These are phyloP conservation scores for Maniola jurtina DNA, from an alignment of 1,140 invertebrate genomes.

Conservation along the genomic window DNA sequence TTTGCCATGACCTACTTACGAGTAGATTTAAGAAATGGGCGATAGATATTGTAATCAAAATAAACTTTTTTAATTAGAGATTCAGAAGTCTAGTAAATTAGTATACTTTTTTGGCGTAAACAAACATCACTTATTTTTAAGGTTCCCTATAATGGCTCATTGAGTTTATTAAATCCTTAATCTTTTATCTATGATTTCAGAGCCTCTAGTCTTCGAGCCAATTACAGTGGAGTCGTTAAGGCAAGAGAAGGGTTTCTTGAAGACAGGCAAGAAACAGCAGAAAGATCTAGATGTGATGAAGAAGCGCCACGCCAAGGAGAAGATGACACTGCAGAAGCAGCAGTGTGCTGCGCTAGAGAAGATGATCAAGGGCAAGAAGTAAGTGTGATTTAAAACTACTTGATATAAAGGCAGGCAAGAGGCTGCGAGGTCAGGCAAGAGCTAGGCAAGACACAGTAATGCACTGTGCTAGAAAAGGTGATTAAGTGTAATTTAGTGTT, in stretches of 20 bases:
- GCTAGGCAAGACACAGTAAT: not conserved
- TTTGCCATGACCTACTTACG: too few relatives aligned
- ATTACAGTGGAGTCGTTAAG: conserved; percentile 94
- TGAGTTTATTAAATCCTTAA: not conserved
- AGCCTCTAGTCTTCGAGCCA: conserved; percentile 90
- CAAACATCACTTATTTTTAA: too few relatives aligned
- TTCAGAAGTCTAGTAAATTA: too few relatives aligned
- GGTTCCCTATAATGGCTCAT: too few relatives aligned
- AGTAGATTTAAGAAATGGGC: too few relatives aligned
- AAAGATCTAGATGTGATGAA: conserved; percentile 96
- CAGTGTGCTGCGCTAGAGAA: conserved; percentile 98
- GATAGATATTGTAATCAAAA: too few relatives aligned
- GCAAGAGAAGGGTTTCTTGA: conserved; percentile 95
- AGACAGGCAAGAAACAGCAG: conserved; percentile 96
- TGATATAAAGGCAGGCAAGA: too few relatives aligned
- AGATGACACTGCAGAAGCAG: conserved; percentile 92
- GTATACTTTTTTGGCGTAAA: too few relatives aligned
- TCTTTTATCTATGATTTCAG: conserved; percentile 43
- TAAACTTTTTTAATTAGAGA: too few relatives aligned
- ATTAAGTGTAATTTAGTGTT: too few relatives aligned
- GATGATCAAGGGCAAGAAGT: conserved; percentile 95
- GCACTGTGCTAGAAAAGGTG: too few relatives aligned
- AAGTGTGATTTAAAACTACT: conserved; percentile 44
- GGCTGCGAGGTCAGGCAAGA: too few relatives aligned
- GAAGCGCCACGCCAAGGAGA: conserved; percentile 97